Evolutionary conservation across 2,888 invertebrate species (phyloP), one percentile per base, ranked within the genome.

Genomic region (Crioceris asparagi): DNA sequence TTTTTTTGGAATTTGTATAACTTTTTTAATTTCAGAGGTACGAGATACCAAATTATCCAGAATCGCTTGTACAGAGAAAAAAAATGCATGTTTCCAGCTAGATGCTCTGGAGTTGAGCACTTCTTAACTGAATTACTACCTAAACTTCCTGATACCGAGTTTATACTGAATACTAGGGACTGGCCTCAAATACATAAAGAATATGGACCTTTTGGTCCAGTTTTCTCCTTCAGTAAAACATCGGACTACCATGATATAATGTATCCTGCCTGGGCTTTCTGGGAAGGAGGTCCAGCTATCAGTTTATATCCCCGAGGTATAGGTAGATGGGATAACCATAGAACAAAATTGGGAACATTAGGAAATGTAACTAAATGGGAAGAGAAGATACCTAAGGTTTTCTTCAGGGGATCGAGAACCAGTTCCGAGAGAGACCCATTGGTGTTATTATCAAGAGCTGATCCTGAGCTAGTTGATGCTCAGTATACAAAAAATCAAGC

Each of bases 231-330:
- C 61, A 94, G 94, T 61, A 96, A 94, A 81, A 82, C 84, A 1
- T 56, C 61, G 27, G 79, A 87, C 21, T 86, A 88, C 64, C 72
- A 73, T 61, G 97, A 97, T 59, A 90, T 97, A 43, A 85, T 86
- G 79, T 88, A 86, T 61, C 96, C 96, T 1, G 87, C 94, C 0
- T 97, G 96, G 96, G 82, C 91, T 26, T 97, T 97, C 64, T 93
- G 94, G 93, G 91, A 91, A 66, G 96, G 96, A 17, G 97, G 97
- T 0, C 97, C 97, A 10, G 94, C 96, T 1, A 94, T 96, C 50
- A 77, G 83, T 23, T 67, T 93, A 7, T 93, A 94, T 66, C 96
- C 96, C 0, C 82, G 77, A 36, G 96, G 96, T 14, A 77, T 96
- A 45, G 65, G 94, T 0, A 71, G 92, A 27, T 97, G 96, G 96